phyloP scores from a whole-genome alignment of 2,113 vertebrate species.

The Crotalus horridus region DNA sequence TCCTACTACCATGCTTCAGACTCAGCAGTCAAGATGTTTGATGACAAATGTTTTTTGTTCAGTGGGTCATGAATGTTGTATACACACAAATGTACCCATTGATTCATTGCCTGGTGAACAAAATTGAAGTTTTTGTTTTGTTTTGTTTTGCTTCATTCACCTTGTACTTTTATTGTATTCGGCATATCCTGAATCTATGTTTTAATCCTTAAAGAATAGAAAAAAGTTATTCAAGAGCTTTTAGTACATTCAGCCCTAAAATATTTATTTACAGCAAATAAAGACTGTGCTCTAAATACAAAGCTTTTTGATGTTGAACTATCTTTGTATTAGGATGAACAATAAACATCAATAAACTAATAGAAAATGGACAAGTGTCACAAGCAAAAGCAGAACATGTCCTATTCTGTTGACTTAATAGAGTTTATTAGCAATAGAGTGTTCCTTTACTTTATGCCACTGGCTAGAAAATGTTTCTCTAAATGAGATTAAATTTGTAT shows the following conservation, averaged over 20 bases:
- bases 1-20: slow-evolving; percentile 31
- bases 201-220: background rate
- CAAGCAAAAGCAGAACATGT: background rate
- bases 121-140: background rate
- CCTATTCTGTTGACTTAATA: background rate
- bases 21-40: slow-evolving; percentile 27
- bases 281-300: background rate
- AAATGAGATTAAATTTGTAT: background rate
- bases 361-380: background rate
- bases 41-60: slow-evolving; percentile 39
- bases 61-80: background rate
- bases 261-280: slow-evolving; percentile 1
- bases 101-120: slow-evolving; percentile 27
- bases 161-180: background rate
- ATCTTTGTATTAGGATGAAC: background rate
- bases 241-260: background rate
- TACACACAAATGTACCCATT: background rate
- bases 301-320: background rate
- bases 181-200: background rate
- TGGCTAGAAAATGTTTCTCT: background rate
- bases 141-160: background rate
- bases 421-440: background rate
- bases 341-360: background rate
- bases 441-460: background rate
- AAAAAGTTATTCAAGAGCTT: background rate